phyloP scores from a whole-genome alignment of 1,140 invertebrate species.

The Drosophila takahashii region DNA sequence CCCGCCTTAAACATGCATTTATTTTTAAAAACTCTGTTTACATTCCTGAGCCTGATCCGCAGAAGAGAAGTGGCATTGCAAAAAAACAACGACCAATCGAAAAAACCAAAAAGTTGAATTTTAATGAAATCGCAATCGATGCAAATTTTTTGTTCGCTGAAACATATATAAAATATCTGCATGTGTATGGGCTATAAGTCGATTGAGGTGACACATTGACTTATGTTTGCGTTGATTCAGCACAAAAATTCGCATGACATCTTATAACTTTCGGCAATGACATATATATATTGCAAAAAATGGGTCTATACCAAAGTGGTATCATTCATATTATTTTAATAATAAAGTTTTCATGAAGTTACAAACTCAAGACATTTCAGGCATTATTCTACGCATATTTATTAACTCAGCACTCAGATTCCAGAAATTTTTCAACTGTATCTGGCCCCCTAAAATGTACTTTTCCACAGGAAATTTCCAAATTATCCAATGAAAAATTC shows the following conservation, averaged over 20 bases:
- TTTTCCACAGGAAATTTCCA: slow-evolving; percentile 33
- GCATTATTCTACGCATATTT: too few species aligned
- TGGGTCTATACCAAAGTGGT: slow-evolving; percentile 11
- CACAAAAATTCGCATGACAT: slow-evolving; percentile 51
- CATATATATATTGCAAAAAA: slow-evolving; percentile 34
- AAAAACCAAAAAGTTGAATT: slow-evolving; percentile 40
- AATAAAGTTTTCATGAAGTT: too few species aligned
- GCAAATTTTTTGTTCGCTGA: slow-evolving; percentile 55
- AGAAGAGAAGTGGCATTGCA: slow-evolving; percentile 16
- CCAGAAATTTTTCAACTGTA: not conserved
- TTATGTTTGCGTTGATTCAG: slow-evolving; percentile 72
- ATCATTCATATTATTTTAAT: too few species aligned
- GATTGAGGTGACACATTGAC: slow-evolving; percentile 73
- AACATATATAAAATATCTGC: slow-evolving; percentile 8
- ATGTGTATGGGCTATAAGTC: slow-evolving; percentile 38
- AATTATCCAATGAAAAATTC: slow-evolving; percentile 41
- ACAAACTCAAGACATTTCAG: too few species aligned
- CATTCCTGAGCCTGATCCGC: slow-evolving; percentile 41
- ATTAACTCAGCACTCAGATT: not conserved
- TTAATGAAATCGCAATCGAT: slow-evolving; percentile 64
- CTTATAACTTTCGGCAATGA: slow-evolving; percentile 62
- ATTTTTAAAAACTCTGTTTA: slow-evolving; percentile 67
- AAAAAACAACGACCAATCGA: slow-evolving; percentile 13
- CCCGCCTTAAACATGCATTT: slow-evolving; percentile 34
- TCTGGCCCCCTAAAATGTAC: slow-evolving; percentile 4